These are phyloP conservation scores for Neolamprologus brichardi DNA, from an alignment of 2,113 vertebrate genomes.

Conservation along the genomic window DNA sequence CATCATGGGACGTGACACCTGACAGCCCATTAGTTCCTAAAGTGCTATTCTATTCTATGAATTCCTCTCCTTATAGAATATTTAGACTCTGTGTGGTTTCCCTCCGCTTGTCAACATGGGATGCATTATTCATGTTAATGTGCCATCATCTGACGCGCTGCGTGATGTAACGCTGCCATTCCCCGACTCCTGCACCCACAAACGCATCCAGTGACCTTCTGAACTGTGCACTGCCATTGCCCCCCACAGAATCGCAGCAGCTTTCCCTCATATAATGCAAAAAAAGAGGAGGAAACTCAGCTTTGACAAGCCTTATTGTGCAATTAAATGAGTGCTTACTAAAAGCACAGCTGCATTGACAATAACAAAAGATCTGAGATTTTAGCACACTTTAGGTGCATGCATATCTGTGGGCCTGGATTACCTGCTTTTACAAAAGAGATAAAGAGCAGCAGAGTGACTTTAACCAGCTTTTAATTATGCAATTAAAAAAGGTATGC, in stretches of 20 bases:
- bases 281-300: not conserved
- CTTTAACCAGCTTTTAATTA: slow-evolving; percentile 30
- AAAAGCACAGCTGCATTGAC: not conserved
- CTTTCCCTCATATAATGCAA: slow-evolving; percentile 6
- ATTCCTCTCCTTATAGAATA: slow-evolving; percentile 63
- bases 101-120: slow-evolving; percentile 54
- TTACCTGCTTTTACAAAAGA: slow-evolving; percentile 18
- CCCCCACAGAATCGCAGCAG: slow-evolving; percentile 21
- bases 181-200: slow-evolving; percentile 11
- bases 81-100: slow-evolving; percentile 54
- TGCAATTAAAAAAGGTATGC: slow-evolving; percentile 34
- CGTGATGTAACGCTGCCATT: slow-evolving; percentile 62
- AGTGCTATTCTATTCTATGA: slow-evolving; percentile 58
- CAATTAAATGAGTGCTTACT: slow-evolving; percentile 28
- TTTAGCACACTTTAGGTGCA: not conserved
- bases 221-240: slow-evolving; percentile 51
- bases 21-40: slow-evolving; percentile 66
- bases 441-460: not conserved
- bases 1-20: slow-evolving; percentile 58
- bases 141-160: slow-evolving; percentile 59
- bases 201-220: slow-evolving; percentile 59
- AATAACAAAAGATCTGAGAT: slow-evolving; percentile 5
- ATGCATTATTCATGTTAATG: slow-evolving; percentile 71
- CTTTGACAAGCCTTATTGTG: slow-evolving; percentile 14
- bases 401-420: not conserved